phyloP scores from a whole-genome alignment of 2,888 invertebrate species.

The Tenthredo distinguenda region DNA sequence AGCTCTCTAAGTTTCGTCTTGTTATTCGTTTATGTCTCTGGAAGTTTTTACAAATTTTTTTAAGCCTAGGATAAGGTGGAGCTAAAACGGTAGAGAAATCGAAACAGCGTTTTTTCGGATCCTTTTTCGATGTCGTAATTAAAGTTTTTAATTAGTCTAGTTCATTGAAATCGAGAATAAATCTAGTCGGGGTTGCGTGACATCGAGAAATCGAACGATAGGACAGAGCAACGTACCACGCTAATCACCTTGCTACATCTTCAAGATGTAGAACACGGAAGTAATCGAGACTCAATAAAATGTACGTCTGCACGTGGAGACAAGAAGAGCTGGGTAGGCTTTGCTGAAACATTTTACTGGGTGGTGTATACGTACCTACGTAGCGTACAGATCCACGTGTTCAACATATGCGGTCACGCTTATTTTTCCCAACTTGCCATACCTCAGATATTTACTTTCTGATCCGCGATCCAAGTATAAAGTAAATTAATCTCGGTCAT shows the following conservation, averaged over 20 bases:
- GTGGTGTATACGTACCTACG: neutral
- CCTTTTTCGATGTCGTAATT: neutral
- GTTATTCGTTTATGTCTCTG: neutral
- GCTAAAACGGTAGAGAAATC: neutral
- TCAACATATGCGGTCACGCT: neutral
- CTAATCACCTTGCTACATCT: constrained; percentile 63
- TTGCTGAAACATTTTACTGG: neutral
- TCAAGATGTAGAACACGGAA: constrained; percentile 59
- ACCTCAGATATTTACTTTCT: neutral
- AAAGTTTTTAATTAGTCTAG: neutral
- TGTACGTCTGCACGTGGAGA: constrained; percentile 45
- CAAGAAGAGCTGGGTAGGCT: constrained; percentile 37
- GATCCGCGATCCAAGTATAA: neutral
- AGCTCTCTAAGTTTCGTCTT: neutral
- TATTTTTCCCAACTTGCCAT: constrained; percentile 13
- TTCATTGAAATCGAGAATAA: neutral
- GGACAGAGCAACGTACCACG: constrained; percentile 59
- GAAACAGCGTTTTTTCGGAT: neutral
- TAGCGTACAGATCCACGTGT: neutral
- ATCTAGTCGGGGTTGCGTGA: constrained; percentile 3
- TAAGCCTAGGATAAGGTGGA: neutral
- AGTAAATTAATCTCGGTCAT: neutral
- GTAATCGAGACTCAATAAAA: constrained; percentile 58
- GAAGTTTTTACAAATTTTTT: neutral
- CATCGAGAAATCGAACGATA: constrained; percentile 48